These are phyloP conservation scores for Momotus momota DNA, from an alignment of 2,797 vertebrate species.

Conservation along the genomic window DNA sequence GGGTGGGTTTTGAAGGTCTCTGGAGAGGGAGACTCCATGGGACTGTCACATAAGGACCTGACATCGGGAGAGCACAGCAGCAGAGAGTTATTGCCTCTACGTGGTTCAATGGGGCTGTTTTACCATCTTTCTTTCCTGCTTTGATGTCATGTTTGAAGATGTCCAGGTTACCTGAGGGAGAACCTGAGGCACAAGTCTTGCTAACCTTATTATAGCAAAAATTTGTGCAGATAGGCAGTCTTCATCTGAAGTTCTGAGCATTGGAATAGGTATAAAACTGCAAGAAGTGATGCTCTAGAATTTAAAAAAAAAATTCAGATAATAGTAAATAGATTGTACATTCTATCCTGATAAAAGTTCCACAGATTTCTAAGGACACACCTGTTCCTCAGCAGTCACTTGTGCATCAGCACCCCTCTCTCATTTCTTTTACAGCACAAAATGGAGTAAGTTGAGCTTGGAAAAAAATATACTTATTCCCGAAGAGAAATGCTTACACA, in stretches of 20 bases:
- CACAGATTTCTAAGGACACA: neutral
- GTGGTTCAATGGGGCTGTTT: neutral
- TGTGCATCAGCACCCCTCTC: neutral
- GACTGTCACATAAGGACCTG: neutral
- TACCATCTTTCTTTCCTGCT: neutral
- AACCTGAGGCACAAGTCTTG: neutral
- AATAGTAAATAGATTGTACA: neutral
- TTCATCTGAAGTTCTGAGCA: neutral
- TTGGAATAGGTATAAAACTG: neutral
- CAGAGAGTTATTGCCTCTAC: neutral
- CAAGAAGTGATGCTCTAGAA: neutral
- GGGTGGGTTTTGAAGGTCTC: no score
- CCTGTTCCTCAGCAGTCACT: neutral
- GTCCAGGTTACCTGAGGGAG: no score
- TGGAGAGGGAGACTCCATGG: no score
- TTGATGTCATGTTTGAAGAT: neutral
- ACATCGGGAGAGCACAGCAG: fast-evolving
- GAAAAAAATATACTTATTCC: neutral
- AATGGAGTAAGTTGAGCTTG: neutral
- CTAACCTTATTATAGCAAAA: neutral
- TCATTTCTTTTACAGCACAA: neutral
- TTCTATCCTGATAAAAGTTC: neutral
- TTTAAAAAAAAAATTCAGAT: neutral
- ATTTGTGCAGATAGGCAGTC: neutral
- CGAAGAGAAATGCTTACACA: neutral